Base-by-base conservation (phyloP, 2,888 invertebrate genomes). In the Heliconius hortense region DNA sequence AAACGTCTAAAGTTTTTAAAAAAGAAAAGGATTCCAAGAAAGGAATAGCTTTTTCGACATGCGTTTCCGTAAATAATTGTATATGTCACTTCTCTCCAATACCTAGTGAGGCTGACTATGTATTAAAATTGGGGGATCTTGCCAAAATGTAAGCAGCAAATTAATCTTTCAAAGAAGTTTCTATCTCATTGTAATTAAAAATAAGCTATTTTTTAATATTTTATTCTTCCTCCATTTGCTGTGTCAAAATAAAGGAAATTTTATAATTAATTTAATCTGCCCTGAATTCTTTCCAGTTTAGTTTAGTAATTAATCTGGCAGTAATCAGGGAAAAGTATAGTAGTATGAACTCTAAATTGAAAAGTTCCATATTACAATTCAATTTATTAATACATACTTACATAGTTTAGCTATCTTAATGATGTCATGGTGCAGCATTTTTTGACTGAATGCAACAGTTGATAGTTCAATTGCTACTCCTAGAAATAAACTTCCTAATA, bases 41-140 rank as follows among this genome's bases (percentile, higher is more conserved):
- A 94, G 99, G 99, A 83, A 98, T 99, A 87, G 99, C 99, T 62
- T 99, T 99, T 92, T 99, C 99, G 74, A 99, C 99, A 78, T 99
- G 99, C 94, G 96, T 99, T 79, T 99, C 99, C 28, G 97, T 99
- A 76, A 99, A 99, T 94, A 99, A 99, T 93, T 99, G 99, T 94
- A 98, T 99, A 90, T 99, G 99, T 91, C 99, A 99, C 91, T 99
- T 97, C 90, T 99, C 99, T 71, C 99, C 99, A 35, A 96, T 99
- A 80, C 97, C 97, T 82, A 98, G 97, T 91, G 99, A 99, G 94
- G 95, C 96, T 24, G 98, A 98, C 91, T 96, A 96, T 82, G 94
- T 95, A 80, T 93, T 99, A 76, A 97, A 98, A 90, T 96, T 97
- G 84, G 98, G 97, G 76, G 99, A 99, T 95, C 94, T 99, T 84